A percentile compares a stretch with the other conserved stretches of the same genome.
Evolutionary conservation across 2,797 vertebrate genomes (phyloP).

Genomic region (Tenualosa thibaudeaui): DNA sequence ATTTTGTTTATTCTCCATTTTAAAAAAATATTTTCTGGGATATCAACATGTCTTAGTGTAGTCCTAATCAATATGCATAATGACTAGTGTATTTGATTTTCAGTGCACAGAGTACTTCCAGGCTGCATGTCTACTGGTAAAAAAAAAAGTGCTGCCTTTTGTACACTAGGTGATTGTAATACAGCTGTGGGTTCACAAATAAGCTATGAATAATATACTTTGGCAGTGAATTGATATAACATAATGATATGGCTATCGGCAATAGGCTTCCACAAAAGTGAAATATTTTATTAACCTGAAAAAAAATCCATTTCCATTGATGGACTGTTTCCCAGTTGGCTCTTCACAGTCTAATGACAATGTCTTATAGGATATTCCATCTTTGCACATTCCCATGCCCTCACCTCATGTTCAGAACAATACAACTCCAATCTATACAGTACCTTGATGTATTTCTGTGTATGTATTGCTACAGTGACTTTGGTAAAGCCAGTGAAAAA

Average conservation of each 20-base stretch:
- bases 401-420: not conserved
- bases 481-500: not conserved
- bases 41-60: not conserved
- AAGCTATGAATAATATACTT: not conserved
- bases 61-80: not conserved
- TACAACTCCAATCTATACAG: not conserved
- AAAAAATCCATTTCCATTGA: not conserved
- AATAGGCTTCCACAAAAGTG: no score
- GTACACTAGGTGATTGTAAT: conserved; percentile 2
- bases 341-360: not conserved
- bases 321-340: not conserved
- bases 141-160: not conserved
- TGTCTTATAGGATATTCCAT: not conserved
- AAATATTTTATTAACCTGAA: not conserved
- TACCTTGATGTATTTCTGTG: conserved; percentile 16
- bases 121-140: conserved; percentile 5
- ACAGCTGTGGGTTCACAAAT: not conserved
- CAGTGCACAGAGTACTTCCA: not conserved
- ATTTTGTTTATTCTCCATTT: not conserved
- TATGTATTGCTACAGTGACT: conserved; percentile 21
- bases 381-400: not conserved
- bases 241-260: not conserved
- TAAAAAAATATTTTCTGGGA: not conserved
- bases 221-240: not conserved
- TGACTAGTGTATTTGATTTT: not conserved